Evolutionary conservation across 2,113 vertebrate species (phyloP).

Genomic region (Brachirus orientalis): DNA sequence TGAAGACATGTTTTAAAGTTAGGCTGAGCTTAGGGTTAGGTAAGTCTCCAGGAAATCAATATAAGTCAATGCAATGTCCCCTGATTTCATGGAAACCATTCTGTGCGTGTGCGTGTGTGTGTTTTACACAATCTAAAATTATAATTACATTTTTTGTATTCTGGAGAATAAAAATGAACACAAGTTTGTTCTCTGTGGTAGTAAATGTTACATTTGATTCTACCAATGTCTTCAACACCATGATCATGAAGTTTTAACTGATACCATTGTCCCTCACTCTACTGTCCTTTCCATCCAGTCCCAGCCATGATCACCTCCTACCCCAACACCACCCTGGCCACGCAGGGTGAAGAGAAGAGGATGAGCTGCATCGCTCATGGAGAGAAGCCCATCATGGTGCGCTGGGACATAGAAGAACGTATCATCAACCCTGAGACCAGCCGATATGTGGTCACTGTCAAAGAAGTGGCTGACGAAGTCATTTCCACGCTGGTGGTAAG

Average conservation of each 20-base stretch:
- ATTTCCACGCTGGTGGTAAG: conserved; percentile 93
- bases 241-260: neutral
- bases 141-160: too few relatives aligned
- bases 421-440: conserved; percentile 98
- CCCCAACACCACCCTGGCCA: conserved; percentile 96
- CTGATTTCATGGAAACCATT: too few relatives aligned
- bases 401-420: conserved; percentile 98
- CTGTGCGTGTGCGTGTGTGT: too few relatives aligned
- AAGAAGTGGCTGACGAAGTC: conserved; percentile 94
- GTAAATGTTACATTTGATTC: neutral
- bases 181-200: too few relatives aligned
- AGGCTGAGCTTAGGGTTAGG: too few relatives aligned
- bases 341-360: conserved; percentile 95
- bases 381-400: conserved; percentile 98
- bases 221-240: neutral
- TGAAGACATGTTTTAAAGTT: too few relatives aligned
- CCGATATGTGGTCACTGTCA: conserved; percentile 94
- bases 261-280: neutral
- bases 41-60: too few relatives aligned
- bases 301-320: conserved; percentile 99
- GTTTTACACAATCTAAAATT: too few relatives aligned
- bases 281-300: conserved; percentile 78
- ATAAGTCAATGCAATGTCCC: too few relatives aligned
- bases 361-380: conserved; percentile 97
- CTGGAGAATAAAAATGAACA: too few relatives aligned